Base-by-base conservation (phyloP, 2,113 vertebrate genomes). In the Myotis lucifugus region DNA sequence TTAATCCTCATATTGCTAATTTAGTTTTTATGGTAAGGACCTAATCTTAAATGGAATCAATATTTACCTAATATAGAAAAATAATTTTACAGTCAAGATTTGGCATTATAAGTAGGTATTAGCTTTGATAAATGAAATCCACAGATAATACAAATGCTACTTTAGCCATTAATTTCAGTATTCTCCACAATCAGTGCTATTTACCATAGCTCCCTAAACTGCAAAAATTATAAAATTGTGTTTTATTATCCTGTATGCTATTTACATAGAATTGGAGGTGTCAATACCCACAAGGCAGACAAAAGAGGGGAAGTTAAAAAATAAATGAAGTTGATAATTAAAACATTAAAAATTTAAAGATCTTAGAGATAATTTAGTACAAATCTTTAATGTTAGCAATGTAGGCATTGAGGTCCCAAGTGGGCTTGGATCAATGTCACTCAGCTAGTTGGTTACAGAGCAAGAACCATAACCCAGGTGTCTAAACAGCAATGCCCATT, bases 311-410 rank as follows among this genome's bases (percentile, higher is more conserved):
- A 88, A 85, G 32, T 73, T 96, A 50, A 95, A 94, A 93, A 92
- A 93, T 93, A 32, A 84, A 97, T 93, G 96, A 94, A 86, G 85
- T 64, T 83, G 83, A 94, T 97, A 90, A 97, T 97, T 97, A 95
- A 97, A 97, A 48, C 29, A 97, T 96, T 97, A 97, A 97, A 97
- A 95, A 97, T 97, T 82, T 96, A 96, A 91, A 27, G 18, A 70
- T 91, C 64, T 86, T 79, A 61, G 82, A 88, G 93, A 92, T 91
- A 95, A 97, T 97, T 96, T 96, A 85, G 82, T 67, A 88, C 85
- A 96, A 93, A 97, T 97, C 93, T 95, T 97, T 97, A 46, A 88
- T 94, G 94, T 88, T 90, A 40, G 69, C 70, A 42, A 92, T 86
- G 88, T 95, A 93, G 90, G 91, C 90, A 18, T 5, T 54, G 54